These are phyloP conservation scores for Bombus haemorrhoidalis DNA, from an alignment of 1,140 invertebrate species.

Conservation along the genomic window DNA sequence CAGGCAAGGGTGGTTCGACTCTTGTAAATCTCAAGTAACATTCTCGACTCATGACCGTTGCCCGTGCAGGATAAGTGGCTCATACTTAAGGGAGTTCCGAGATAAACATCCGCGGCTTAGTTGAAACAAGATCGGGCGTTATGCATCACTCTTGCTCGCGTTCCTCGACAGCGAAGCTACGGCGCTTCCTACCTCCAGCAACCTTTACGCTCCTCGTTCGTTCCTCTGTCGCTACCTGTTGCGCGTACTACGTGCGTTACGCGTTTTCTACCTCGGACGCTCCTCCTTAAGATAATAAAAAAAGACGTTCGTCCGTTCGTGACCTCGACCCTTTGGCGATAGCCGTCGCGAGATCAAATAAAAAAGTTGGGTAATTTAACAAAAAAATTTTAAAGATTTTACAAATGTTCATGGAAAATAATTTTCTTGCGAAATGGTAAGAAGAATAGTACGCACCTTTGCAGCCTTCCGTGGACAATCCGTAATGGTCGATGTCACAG, in stretches of 20 bases:
- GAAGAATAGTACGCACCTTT: slow-evolving; percentile 84
- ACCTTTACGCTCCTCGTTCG: background rate
- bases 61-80: slow-evolving; percentile 55
- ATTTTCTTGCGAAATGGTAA: background rate
- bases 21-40: slow-evolving; percentile 59
- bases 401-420: background rate
- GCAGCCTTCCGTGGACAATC: slow-evolving; percentile 89
- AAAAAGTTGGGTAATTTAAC: no score
- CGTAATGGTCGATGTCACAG: slow-evolving; percentile 90
- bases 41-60: slow-evolving; percentile 54
- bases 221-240: background rate
- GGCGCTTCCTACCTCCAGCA: background rate
- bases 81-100: slow-evolving; percentile 35
- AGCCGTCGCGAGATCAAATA: no score
- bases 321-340: no score
- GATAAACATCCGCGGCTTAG: slow-evolving; percentile 58
- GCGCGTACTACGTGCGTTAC: background rate
- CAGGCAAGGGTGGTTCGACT: slow-evolving; percentile 18
- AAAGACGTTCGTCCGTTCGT: no score
- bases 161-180: background rate
- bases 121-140: slow-evolving; percentile 51
- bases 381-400: no score
- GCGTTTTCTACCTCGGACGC: no score
- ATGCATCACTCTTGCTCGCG: slow-evolving; percentile 52
- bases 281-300: no score